Evolutionary conservation across 1,140 invertebrate genomes (phyloP).

Genomic region (Papilio helenus): DNA sequence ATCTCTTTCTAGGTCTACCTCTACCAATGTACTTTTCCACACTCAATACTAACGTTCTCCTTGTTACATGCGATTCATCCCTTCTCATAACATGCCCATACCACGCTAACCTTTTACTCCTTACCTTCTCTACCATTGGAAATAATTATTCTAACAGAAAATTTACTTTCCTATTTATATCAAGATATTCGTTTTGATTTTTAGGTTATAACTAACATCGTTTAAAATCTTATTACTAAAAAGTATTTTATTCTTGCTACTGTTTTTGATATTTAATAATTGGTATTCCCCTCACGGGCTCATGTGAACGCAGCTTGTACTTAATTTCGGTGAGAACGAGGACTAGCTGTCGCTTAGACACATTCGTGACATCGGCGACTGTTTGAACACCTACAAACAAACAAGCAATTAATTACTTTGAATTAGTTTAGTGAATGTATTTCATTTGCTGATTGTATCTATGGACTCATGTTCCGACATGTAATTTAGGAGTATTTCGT

Average conservation of each 20-base stretch:
- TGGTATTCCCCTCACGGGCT: constrained; percentile 56
- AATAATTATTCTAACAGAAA: too few species aligned
- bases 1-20: too few species aligned
- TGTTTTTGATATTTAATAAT: constrained; percentile 38
- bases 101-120: too few species aligned
- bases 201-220: too few species aligned
- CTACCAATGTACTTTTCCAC: too few species aligned
- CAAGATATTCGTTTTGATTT: too few species aligned
- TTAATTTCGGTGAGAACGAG: constrained; percentile 62
- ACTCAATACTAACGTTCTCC: too few species aligned
- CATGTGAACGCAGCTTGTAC: constrained; percentile 61
- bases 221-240: too few species aligned
- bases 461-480: background rate
- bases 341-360: constrained; percentile 25
- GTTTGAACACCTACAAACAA: constrained; percentile 3
- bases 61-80: too few species aligned
- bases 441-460: constrained; percentile 29
- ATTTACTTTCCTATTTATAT: too few species aligned
- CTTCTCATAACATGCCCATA: too few species aligned
- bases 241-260: background rate
- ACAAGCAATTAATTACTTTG: constrained; percentile 19
- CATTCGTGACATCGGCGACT: constrained; percentile 17
- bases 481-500: background rate
- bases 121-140: too few species aligned
- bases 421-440: background rate